Base-by-base conservation (phyloP, 2,888 invertebrate species). In the Ormyrus labotus region DNA sequence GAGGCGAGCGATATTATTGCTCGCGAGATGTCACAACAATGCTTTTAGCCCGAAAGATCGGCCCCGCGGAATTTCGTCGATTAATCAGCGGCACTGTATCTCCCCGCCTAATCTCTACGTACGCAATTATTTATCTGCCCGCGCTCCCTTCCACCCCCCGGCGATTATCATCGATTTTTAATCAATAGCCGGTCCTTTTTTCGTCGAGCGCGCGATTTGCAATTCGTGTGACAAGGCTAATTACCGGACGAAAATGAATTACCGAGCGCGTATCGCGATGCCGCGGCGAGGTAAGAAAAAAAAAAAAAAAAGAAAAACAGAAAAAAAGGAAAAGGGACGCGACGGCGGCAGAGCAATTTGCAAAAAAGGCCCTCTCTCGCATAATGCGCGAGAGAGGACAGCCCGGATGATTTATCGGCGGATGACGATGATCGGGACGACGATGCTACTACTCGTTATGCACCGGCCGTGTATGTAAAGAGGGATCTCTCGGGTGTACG, bases 191-290 rank as follows among this genome's bases (percentile, higher is more conserved):
- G 4, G 13, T 7, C 9, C 5, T 53, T 34, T 61, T 50, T 45
- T 6, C 7, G 9, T 2, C 45, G 45, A 10, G n/a, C 13, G 48
- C 8, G n/a, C 60, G 64, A 60, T 71, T 72, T 57, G 65, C 61
- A 72, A 78, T 67, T 72, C 67, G 53, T 48, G n/a, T 9, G 72
- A 55, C 68, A 53, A 68, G 76, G 55, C 76, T 77, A 81, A 77
- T 77, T 77, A 81, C 57, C 34, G 55, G 50, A 57, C 53, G 73
- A 78, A 81, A 78, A 81, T 78, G 64, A 81, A 81, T 81, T 60
- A 19, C 74, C 72, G 9, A 7, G 55, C 50, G 34, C 47, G 45
- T 79, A 70, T 78, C 78, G 45, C 57, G 50, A 9, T 47, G 34
- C 34, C 64, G 58, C 64, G 58, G 19, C 9, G 47, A 13, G 65